A percentile compares a stretch with the other conserved stretches of the same genome.
These are phyloP conservation scores for Odontesthes bonariensis DNA, from an alignment of 2,113 vertebrate genomes.

Conservation along the genomic window DNA sequence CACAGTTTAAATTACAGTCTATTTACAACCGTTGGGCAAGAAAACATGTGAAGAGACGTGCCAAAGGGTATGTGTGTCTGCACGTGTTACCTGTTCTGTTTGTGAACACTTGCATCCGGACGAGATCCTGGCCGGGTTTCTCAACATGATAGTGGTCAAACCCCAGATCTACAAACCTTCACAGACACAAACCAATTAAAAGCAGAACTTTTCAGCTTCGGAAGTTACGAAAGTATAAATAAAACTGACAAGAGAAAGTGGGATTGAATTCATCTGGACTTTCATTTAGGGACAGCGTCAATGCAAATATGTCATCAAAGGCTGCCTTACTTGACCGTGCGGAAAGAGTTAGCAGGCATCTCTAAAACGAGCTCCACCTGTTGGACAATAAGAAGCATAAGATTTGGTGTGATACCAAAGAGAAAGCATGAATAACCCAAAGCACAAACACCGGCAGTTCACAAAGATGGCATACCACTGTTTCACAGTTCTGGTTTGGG, in stretches of 20 bases:
- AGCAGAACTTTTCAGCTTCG: too few species aligned
- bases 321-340: conserved; percentile 74
- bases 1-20: background rate
- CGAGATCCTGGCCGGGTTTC: conserved; percentile 66
- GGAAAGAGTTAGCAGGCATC: conserved; percentile 67
- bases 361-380: conserved; percentile 82
- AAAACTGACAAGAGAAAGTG: too few species aligned
- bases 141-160: conserved; percentile 81
- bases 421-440: conserved; percentile 3
- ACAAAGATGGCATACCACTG: conserved; percentile 83
- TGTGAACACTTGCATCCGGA: conserved; percentile 88
- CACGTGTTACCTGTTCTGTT: conserved; percentile 85
- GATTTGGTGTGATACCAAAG: background rate
- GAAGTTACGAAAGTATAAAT: too few species aligned
- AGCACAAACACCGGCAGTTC: too few species aligned
- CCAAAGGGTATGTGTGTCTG: background rate
- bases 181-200: background rate
- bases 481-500: conserved; percentile 83
- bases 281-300: background rate
- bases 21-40: background rate
- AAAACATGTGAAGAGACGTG: background rate
- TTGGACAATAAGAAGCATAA: conserved; percentile 24
- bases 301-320: background rate
- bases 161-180: conserved; percentile 91
- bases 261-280: too few species aligned